These are phyloP conservation scores for Drosophila leonis DNA, from an alignment of 2,888 invertebrate genomes.

Conservation along the genomic window DNA sequence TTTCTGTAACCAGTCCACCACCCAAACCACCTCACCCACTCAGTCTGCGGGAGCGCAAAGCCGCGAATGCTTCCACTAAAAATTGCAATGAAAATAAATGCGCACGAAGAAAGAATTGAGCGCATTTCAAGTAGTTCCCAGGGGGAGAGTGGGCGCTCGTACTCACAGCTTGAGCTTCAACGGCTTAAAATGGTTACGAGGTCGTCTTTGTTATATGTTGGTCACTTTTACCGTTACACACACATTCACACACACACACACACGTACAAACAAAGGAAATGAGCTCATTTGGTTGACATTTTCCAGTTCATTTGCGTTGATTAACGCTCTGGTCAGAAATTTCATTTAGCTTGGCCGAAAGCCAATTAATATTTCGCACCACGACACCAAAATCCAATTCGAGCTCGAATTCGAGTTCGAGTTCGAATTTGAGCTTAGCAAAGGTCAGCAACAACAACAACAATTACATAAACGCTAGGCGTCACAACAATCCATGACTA, in stretches of 20 bases:
- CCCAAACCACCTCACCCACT: constrained; percentile 58
- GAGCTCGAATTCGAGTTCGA: constrained; percentile 21
- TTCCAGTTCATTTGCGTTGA: constrained; percentile 78
- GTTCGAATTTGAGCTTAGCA: constrained; percentile 38
- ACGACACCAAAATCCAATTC: constrained; percentile 51
- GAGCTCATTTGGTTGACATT: constrained; percentile 78
- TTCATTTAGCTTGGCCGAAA: constrained; percentile 48
- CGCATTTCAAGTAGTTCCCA: constrained; percentile 63
- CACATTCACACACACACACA: constrained; percentile 11
- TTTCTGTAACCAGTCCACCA: constrained; percentile 65
- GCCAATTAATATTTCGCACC: constrained; percentile 71
- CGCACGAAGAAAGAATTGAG: constrained; percentile 56
- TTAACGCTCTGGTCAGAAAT: constrained; percentile 54
- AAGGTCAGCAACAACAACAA: constrained; percentile 56
- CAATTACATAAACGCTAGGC: constrained; percentile 11
- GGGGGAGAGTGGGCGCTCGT: background rate
- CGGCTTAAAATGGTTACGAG: constrained; percentile 70
- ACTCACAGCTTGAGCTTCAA: constrained; percentile 29
- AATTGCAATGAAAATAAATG: constrained; percentile 65
- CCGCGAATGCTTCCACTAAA: constrained; percentile 40
- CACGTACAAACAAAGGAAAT: constrained; percentile 61
- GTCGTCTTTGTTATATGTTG: constrained; percentile 62
- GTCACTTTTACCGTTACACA: constrained; percentile 45
- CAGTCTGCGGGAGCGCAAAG: constrained; percentile 29
- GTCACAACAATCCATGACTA: constrained; percentile 53